Percentiles rank a stretch among this genome's conserved stretches.
Evolutionary conservation across 2,113 vertebrate species (phyloP).

Genomic region (Oriolus oriolus): DNA sequence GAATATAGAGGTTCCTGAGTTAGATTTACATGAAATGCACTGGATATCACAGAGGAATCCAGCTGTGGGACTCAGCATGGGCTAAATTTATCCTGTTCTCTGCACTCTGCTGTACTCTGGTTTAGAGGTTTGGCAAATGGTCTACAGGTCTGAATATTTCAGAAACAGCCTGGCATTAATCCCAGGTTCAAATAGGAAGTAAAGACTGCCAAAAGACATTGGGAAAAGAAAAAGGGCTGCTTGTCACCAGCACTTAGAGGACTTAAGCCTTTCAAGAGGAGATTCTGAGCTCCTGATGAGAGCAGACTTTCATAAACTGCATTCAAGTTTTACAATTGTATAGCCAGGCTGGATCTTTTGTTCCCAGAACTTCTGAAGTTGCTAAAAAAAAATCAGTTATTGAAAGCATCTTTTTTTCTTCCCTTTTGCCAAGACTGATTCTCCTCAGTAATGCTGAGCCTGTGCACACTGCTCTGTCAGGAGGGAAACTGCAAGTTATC

Average conservation of each 20-base stretch:
- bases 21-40: background rate
- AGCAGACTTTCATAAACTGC: background rate
- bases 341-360: background rate
- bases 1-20: background rate
- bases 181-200: constrained; percentile 10
- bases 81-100: constrained; percentile 15
- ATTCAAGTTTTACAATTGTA: background rate
- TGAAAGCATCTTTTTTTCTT: background rate
- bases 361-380: background rate
- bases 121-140: constrained; percentile 19
- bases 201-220: background rate
- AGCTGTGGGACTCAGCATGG: background rate
- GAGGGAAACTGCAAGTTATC: background rate
- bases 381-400: background rate
- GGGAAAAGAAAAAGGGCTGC: background rate
- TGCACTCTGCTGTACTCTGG: background rate
- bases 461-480: background rate
- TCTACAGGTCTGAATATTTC: background rate
- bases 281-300: background rate
- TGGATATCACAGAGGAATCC: background rate
- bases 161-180: constrained; percentile 17
- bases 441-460: background rate
- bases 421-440: background rate
- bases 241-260: background rate
- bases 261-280: background rate